These are phyloP conservation scores for Diadumene lineata DNA, from an alignment of 92 coral and sea anemone species.

Conservation along the genomic window DNA sequence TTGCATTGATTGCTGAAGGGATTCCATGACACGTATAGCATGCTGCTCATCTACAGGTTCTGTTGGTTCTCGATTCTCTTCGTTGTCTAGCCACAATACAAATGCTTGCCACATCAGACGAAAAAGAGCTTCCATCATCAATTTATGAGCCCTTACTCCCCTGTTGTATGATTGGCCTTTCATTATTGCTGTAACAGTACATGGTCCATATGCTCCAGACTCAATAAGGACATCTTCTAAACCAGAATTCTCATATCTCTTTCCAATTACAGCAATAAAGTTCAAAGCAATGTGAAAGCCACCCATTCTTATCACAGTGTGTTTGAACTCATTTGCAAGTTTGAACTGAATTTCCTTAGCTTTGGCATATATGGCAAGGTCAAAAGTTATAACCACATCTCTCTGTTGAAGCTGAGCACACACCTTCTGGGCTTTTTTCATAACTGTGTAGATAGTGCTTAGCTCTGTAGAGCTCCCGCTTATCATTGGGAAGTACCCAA, in stretches of 20 bases:
- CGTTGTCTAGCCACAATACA: neutral
- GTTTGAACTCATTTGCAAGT: constrained; percentile 24
- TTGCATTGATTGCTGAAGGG: constrained; percentile 4
- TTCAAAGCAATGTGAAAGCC: constrained; percentile 58
- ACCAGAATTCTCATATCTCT: constrained; percentile 32
- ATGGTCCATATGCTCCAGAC: constrained; percentile 51
- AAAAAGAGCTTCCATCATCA: constrained; percentile 45
- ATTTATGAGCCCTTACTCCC: constrained; percentile 51
- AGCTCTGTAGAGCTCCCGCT: constrained; percentile 8
- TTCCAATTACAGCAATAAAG: constrained; percentile 33
- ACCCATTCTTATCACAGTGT: constrained; percentile 46
- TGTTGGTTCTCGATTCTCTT: neutral
- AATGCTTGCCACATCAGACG: constrained; percentile 47
- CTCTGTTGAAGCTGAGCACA: neutral
- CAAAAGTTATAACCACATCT: constrained; percentile 48
- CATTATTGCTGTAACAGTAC: constrained; percentile 23
- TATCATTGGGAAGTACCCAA: constrained; percentile 39
- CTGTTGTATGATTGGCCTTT: constrained; percentile 47
- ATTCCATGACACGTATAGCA: neutral
- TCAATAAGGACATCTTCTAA: constrained; percentile 56
- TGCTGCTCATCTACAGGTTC: constrained; percentile 1
- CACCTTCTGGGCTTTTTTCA: constrained; percentile 8
- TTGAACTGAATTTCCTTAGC: constrained; percentile 46
- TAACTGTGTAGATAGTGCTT: constrained; percentile 40
- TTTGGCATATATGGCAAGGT: constrained; percentile 35